Evolutionary conservation across 2,797 vertebrate genomes (phyloP).

Genomic region (Numenius phaeopus): DNA sequence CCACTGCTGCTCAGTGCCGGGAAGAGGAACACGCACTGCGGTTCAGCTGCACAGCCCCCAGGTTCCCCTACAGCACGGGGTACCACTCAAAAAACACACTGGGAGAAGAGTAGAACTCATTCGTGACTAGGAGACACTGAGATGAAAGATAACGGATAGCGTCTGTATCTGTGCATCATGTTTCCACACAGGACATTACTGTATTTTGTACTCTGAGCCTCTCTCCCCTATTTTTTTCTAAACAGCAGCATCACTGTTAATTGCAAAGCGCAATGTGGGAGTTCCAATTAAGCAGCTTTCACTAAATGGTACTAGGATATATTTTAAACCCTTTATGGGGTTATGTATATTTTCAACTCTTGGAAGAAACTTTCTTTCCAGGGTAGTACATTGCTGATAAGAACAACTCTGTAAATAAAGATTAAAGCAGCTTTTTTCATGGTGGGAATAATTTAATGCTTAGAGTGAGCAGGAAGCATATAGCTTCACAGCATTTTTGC

Average conservation of each 20-base stretch:
- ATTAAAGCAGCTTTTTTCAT: not conserved
- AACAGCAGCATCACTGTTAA: not conserved
- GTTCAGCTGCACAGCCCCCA: not conserved
- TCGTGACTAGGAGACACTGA: rapidly evolving
- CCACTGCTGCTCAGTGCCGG: not conserved
- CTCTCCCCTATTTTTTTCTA: not conserved
- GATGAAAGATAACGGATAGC: not conserved
- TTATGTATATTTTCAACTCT: slow-evolving; percentile 32
- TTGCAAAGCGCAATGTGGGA: not conserved
- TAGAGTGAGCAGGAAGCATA: not conserved
- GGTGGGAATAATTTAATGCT: not conserved
- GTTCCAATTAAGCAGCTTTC: slow-evolving; percentile 36
- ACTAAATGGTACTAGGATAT: not conserved
- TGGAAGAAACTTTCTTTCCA: slow-evolving; percentile 32
- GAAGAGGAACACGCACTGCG: rapidly evolving
- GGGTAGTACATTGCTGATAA: not conserved
- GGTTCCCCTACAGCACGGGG: not conserved
- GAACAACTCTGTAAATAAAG: not conserved
- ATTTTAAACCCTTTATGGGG: slow-evolving; percentile 19
- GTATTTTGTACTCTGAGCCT: not conserved
- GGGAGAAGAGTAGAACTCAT: not conserved
- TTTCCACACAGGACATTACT: not conserved
- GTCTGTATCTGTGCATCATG: not conserved
- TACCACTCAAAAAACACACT: rapidly evolving
- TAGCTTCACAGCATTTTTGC: not conserved